Evolutionary conservation across 2,888 invertebrate species (phyloP).

Genomic region (Parthenolecanium corni): DNA sequence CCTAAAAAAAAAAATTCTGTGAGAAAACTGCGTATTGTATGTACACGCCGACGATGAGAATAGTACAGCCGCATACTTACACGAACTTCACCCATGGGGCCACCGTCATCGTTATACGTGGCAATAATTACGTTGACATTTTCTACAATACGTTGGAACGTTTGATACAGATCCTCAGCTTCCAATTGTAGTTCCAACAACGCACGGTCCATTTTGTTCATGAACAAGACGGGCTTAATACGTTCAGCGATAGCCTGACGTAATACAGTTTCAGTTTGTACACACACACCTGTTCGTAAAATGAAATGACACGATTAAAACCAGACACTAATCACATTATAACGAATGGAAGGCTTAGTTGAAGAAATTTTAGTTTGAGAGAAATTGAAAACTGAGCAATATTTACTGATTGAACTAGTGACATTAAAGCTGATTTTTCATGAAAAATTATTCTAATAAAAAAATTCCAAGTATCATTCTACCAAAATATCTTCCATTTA

Average conservation of each 20-base stretch:
- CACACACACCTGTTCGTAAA: conserved; percentile 91
- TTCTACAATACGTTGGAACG: conserved; percentile 98
- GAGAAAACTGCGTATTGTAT: background rate
- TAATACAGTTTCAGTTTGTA: conserved; percentile 98
- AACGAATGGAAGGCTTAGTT: background rate
- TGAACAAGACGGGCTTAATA: conserved; percentile 99
- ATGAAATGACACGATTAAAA: background rate
- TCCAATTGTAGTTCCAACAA: conserved; percentile 92
- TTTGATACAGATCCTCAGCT: conserved; percentile 94
- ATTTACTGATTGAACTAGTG: background rate
- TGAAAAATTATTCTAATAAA: no score
- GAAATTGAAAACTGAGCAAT: background rate
- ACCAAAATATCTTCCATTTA: no score
- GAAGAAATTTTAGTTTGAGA: no score
- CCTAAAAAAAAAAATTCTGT: conserved; percentile 39
- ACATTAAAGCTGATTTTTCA: no score
- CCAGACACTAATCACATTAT: background rate
- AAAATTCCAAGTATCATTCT: no score
- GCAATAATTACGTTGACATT: conserved; percentile 99
- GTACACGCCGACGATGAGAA: background rate
- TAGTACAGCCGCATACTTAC: conserved; percentile 44
- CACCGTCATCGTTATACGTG: conserved; percentile 92
- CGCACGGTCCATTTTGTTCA: conserved; percentile 99
- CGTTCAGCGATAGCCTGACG: conserved; percentile 99
- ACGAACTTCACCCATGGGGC: conserved; percentile 98